Evolutionary conservation across 2,797 vertebrate genomes (phyloP).

Genomic region (Danio kyathit): DNA sequence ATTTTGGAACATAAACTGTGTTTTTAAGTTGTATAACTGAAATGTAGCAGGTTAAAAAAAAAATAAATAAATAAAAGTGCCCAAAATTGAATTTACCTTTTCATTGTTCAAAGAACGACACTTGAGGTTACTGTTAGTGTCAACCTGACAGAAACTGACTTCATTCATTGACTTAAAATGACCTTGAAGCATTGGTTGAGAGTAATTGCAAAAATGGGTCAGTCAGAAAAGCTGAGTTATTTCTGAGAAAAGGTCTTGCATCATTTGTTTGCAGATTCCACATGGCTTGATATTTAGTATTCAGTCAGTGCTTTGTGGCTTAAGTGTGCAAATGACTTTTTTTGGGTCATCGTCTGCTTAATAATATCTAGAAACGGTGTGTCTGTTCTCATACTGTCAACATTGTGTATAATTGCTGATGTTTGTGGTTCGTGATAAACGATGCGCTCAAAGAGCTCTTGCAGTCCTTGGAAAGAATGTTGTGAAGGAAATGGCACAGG

Average conservation of each 20-base stretch:
- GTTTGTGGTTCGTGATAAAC: slow-evolving; percentile 1
- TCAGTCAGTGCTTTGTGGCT: not conserved
- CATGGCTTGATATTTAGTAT: slow-evolving; percentile 7
- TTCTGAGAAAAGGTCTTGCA: slow-evolving; percentile 5
- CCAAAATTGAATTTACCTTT: too few relatives aligned
- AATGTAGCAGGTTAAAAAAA: too few relatives aligned
- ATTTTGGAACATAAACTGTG: too few relatives aligned
- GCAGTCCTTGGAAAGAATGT: slow-evolving; percentile 16
- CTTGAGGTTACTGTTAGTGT: too few relatives aligned
- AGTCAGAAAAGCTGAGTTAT: not conserved
- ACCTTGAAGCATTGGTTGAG: not conserved
- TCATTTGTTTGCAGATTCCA: slow-evolving; percentile 20
- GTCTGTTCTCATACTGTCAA: not conserved
- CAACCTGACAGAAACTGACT: too few relatives aligned
- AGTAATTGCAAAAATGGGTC: slow-evolving; percentile 1
- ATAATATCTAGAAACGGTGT: not conserved
- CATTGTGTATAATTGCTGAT: not conserved
- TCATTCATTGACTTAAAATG: not conserved
- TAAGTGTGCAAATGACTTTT: not conserved
- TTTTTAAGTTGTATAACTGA: too few relatives aligned
- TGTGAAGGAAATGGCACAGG: slow-evolving; percentile 12
- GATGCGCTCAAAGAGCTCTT: not conserved
- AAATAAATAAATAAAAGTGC: too few relatives aligned
- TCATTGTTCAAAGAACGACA: too few relatives aligned
- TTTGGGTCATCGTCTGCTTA: not conserved